Percentiles rank a stretch among this genome's conserved stretches.
Evolutionary conservation across 1,140 invertebrate genomes (phyloP).

Genomic region (Ericerus pela): DNA sequence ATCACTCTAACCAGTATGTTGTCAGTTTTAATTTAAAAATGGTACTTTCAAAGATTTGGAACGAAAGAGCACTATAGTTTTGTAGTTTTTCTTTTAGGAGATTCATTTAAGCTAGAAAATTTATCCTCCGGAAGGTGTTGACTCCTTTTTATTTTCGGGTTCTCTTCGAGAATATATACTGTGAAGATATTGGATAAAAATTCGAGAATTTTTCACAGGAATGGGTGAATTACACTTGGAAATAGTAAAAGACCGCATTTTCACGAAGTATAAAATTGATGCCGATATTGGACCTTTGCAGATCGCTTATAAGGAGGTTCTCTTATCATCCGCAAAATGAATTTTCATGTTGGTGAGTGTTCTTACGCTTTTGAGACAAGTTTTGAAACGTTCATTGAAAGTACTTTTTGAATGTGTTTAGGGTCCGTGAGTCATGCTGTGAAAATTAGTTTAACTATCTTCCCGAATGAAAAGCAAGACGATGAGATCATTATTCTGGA

Average conservation of each 20-base stretch:
- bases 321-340: constrained; percentile 36
- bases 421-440: constrained; percentile 20
- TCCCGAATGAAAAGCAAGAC: constrained; percentile 6
- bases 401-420: neutral
- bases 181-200: too few relatives aligned
- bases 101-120: neutral
- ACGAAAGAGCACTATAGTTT: too few relatives aligned
- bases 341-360: constrained; percentile 42
- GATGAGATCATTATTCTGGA: constrained; percentile 39
- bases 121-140: too few relatives aligned
- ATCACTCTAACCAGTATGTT: too few relatives aligned
- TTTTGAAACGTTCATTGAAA: neutral
- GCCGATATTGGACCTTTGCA: constrained; percentile 85
- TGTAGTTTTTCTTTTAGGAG: constrained; percentile 10
- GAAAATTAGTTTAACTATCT: constrained; percentile 20
- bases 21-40: too few relatives aligned
- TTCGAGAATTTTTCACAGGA: too few relatives aligned
- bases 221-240: constrained; percentile 98
- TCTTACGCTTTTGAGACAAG: neutral
- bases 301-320: constrained; percentile 80
- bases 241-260: constrained; percentile 75
- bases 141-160: too few relatives aligned
- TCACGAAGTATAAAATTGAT: constrained; percentile 80
- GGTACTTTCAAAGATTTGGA: too few relatives aligned
- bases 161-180: neutral